Evolutionary conservation across 1,140 invertebrate genomes (phyloP), one percentile per base, ranked within the genome.

Genomic region (Zaprionus vittiger): DNA sequence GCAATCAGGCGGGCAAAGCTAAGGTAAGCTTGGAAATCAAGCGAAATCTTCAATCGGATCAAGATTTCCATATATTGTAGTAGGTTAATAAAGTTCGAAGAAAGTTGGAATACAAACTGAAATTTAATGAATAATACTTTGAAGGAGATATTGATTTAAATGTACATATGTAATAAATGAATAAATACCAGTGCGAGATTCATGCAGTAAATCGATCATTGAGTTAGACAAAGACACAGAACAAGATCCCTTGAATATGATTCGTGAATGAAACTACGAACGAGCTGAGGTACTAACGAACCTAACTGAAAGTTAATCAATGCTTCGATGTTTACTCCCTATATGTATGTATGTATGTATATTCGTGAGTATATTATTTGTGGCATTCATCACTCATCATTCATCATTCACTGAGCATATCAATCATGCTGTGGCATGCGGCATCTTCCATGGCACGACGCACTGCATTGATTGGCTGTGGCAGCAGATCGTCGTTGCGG

Each of bases 381-480:
- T 17, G n/a, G 41, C 41, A 71, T 34, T 49, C 56, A 60, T 44
- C 44, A 34, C 4, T 55, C 49, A 31, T 26, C 60, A 44, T 63
- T 55, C 60, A 64, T 70, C 61, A 70, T 47, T 57, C 60, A 31
- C n/a, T 14, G 22, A 26, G 54, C 60, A 71, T 55, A 64, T 75
- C 67, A 75, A 71, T 75, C 60, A 62, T 47, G 44, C 12, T 17
- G 38, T 34, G 12, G 4, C 28, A 37, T 37, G 34, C 12, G 38
- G 37, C 54, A 57, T 22, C 55, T 44, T 24, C 26, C 28, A 37
- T 37, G 34, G 20, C 28, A 28, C 31, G 31, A 3, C 22, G 31
- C 49, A 44, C 17, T 57, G 59, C 28, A 63, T 60, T 68, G 71
- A 73, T 73, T 74, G 72, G 47, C 49, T 69, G 57, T 38, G 49